A percentile compares a stretch with the other conserved stretches of the same genome.
Conservation (phyloP, 2,797 vertebrate species). For the Ateles fusciceps region DNA sequence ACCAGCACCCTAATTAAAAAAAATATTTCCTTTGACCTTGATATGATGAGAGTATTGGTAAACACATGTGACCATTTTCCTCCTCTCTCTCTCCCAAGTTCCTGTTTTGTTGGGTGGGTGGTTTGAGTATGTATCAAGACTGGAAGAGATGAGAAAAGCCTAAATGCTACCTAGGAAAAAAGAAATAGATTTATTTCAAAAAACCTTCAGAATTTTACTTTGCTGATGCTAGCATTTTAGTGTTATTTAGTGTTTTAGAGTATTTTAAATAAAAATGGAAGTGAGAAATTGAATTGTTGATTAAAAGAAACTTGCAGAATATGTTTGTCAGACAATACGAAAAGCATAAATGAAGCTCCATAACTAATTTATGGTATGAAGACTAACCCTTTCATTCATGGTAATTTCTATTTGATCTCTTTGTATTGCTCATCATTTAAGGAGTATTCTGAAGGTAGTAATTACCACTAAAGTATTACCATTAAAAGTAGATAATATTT, state of each 20-base stretch:
- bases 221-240: not conserved
- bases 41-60: not conserved
- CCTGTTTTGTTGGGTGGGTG: not conserved
- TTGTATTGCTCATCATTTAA: not conserved
- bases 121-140: not conserved
- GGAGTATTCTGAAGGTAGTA: not conserved
- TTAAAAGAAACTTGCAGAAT: not conserved
- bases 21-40: not conserved
- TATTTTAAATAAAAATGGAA: not conserved
- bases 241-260: not conserved
- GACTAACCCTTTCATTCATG: not conserved
- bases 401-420: not conserved
- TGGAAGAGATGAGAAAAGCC: not conserved
- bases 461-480: not conserved
- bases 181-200: not conserved
- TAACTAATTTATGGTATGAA: not conserved
- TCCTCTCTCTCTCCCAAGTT: not conserved
- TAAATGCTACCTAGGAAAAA: not conserved
- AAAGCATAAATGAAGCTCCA: not conserved
- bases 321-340: not conserved
- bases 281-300: not conserved
- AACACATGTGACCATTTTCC: not conserved
- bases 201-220: not conserved
- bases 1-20: not conserved
- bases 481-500: not conserved